Evolutionary conservation across 1,140 invertebrate species (phyloP), one percentile per base, ranked within the genome.

Genomic region (Idris sp.): DNA sequence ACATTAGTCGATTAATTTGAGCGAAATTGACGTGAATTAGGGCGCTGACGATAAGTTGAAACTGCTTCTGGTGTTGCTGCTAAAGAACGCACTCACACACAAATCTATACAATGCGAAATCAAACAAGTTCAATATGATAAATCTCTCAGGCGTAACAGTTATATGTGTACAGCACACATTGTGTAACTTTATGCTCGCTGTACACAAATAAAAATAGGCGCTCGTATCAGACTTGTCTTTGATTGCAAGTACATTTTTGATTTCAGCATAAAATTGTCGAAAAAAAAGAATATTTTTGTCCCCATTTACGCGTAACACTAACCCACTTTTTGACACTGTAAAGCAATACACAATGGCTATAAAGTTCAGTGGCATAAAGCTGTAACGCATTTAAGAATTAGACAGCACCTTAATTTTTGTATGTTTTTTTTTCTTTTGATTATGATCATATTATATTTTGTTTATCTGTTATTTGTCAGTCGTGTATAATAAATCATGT

Each of bases 91-190:
- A 25, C n/a, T n/a, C n/a, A n/a, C n/a, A n/a, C n/a, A n/a, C n/a
- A n/a, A n/a, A n/a, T n/a, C n/a, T n/a, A 18, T 11, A 36, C 54
- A 46, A 46, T 26, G 54, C 26, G 41, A 59, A 59, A 59, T 59
- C 41, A 46, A 38, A 46, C 54, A 59, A 46, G 54, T 58, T 58
- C 18, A 43, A 25, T 44, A 44, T 35, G 40, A 44, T 58, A 58
- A 41, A 56, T 41, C 15, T 56, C 28, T 22, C 26, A 31, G 15
- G 28, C 49, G 38, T 41, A 54, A 56, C 40, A 7, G 41, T 18
- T 54, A 4, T 53, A 5, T 49, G 38, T 38, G 38, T 11, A 1
- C 18, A 11, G 25, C 41, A 8, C 11, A 6, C 26, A 31, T 31
- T 43, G 51, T 26, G 51, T 41, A 56, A 43, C 36, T 53, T 53